Percentiles rank a stretch among this genome's conserved stretches.
Conservation (phyloP, 2,797 vertebrate species). For the Ciconia nigra region DNA sequence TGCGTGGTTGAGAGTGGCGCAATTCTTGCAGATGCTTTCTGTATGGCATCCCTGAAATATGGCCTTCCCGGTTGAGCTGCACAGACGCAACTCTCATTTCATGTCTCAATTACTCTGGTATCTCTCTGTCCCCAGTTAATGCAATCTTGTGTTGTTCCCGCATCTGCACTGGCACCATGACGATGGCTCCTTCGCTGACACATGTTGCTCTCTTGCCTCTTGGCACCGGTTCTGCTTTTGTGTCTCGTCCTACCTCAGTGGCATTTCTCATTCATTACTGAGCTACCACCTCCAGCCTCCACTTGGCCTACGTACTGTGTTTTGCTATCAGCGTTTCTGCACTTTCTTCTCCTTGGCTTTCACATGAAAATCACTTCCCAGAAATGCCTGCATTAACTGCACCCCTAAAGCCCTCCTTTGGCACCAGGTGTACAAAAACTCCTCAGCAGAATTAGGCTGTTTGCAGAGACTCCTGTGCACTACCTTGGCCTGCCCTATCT, state of each 20-base stretch:
- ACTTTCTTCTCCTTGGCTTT: background rate
- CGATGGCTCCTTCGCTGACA: rapidly evolving
- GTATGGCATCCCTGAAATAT: background rate
- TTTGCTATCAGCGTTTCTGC: background rate
- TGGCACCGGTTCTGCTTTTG: background rate
- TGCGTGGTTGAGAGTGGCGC: background rate
- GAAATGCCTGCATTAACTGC: background rate
- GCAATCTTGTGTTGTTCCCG: background rate
- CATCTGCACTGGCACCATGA: background rate
- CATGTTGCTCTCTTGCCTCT: background rate
- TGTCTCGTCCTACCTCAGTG: background rate
- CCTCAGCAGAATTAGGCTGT: background rate
- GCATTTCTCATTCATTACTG: background rate
- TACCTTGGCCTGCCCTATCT: background rate
- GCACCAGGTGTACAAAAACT: background rate
- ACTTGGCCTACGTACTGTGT: background rate
- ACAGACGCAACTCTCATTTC: background rate
- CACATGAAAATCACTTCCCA: background rate
- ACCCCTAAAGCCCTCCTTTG: background rate
- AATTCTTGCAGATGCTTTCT: background rate
- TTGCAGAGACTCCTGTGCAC: background rate
- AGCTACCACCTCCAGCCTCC: background rate
- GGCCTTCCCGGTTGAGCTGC: background rate
- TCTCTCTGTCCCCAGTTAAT: background rate
- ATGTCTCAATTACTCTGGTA: background rate